Evolutionary conservation across 2,113 vertebrate genomes (phyloP).

Genomic region (Bathybates hornii): DNA sequence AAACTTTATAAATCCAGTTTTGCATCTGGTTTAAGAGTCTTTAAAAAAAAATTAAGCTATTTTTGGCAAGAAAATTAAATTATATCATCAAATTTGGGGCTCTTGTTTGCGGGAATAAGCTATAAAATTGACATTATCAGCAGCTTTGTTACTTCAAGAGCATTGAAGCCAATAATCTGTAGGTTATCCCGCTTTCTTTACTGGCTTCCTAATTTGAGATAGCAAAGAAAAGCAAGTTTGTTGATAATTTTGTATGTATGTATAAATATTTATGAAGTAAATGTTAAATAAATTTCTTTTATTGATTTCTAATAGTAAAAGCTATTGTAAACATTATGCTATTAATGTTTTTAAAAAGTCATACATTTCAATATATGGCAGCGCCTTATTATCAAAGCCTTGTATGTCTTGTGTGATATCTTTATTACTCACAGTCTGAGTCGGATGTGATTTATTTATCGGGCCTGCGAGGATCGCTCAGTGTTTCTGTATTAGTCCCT

Average conservation of each 20-base stretch:
- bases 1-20: neutral
- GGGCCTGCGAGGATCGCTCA: too few species aligned
- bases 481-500: too few species aligned
- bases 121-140: neutral
- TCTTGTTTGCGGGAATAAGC: neutral
- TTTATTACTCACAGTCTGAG: too few species aligned
- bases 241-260: neutral
- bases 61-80: neutral
- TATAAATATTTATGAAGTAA: neutral
- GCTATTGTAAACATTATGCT: neutral
- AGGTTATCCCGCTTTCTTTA: neutral
- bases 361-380: neutral
- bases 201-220: neutral
- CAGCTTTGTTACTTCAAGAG: neutral
- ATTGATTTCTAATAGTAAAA: neutral
- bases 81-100: neutral
- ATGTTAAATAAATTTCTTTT: neutral
- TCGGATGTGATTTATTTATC: too few species aligned
- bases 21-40: neutral
- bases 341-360: neutral
- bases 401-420: too few species aligned
- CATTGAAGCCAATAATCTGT: neutral
- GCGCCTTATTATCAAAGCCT: neutral
- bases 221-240: neutral
- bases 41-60: neutral